Percentiles rank a stretch among this genome's conserved stretches.
phyloP scores from a whole-genome alignment of 2,888 invertebrate genomes.

The Eremobia ochroleuca region DNA sequence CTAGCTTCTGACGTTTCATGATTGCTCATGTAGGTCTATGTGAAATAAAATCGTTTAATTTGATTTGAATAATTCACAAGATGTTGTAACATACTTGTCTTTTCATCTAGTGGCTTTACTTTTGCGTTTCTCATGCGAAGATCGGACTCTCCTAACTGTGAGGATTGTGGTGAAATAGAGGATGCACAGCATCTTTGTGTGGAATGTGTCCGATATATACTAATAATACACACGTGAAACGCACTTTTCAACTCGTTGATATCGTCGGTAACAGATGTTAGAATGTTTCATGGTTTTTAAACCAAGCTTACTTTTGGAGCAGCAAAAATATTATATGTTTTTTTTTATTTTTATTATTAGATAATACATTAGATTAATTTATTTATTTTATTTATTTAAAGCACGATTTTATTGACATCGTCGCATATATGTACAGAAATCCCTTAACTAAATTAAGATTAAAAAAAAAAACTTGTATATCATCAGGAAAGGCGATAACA shows the following conservation, averaged over 20 bases:
- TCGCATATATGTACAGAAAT: no score
- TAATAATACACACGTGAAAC: background rate
- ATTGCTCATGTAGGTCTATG: no score
- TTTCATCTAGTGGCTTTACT: no score
- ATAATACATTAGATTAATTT: background rate
- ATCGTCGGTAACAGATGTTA: background rate
- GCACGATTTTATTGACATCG: background rate
- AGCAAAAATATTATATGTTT: background rate
- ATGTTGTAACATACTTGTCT: no score
- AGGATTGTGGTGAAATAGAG: background rate
- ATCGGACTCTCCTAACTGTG: no score
- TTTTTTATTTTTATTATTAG: background rate
- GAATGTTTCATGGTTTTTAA: background rate
- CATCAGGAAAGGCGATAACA: no score
- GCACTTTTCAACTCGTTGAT: background rate
- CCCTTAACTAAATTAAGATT: no score
- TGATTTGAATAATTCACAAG: no score
- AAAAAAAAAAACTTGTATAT: no score
- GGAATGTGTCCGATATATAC: background rate
- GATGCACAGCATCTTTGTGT: background rate
- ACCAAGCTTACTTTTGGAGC: background rate
- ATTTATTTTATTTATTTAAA: background rate
- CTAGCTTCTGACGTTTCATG: no score
- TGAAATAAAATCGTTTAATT: no score
- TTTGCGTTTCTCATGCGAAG: no score